Percentiles rank a stretch among this genome's conserved stretches.
These are phyloP conservation scores for Columba janthina DNA, from an alignment of 2,113 vertebrate species.

Conservation along the genomic window DNA sequence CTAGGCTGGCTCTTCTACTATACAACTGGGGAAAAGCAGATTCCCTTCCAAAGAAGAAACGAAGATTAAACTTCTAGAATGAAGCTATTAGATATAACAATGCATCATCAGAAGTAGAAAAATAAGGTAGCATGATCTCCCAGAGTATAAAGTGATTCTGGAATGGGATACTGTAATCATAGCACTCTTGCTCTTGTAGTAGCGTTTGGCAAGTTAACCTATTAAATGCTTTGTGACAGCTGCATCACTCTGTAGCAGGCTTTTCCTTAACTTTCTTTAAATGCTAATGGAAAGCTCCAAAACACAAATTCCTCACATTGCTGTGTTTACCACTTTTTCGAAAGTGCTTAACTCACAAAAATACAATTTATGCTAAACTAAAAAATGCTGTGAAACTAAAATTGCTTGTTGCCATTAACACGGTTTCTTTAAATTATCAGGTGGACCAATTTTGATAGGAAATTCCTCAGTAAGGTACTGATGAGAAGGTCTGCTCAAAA, in stretches of 20 bases:
- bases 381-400: neutral
- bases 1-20: neutral
- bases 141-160: neutral
- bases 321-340: neutral
- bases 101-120: neutral
- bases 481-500: constrained; percentile 91
- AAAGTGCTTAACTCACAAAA: neutral
- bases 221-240: neutral
- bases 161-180: neutral
- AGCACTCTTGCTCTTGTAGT: neutral
- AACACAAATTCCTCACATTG: neutral
- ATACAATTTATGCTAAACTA: neutral
- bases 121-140: neutral
- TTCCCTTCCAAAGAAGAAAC: neutral
- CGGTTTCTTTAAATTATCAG: constrained; percentile 70
- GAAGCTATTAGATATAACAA: neutral
- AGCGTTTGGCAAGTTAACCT: neutral
- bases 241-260: neutral
- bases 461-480: constrained; percentile 83
- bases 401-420: constrained; percentile 19
- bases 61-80: neutral
- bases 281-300: neutral
- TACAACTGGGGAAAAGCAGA: neutral
- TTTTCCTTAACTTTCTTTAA: neutral
- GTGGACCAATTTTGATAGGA: constrained; percentile 91